phyloP scores from a whole-genome alignment of 1,140 invertebrate species.

The Chrysomallon squamiferum region DNA sequence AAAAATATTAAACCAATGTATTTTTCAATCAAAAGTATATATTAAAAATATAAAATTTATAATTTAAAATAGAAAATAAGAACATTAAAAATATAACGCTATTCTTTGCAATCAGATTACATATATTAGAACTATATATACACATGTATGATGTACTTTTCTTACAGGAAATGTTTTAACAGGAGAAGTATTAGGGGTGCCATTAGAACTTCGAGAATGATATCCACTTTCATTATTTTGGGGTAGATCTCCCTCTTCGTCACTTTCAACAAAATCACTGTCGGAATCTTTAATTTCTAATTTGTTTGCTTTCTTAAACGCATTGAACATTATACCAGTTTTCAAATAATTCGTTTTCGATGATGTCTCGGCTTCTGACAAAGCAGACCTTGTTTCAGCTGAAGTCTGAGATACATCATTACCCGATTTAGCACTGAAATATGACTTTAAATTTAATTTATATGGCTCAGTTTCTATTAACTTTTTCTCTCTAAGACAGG shows the following conservation, averaged over 20 bases:
- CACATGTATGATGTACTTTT: no score
- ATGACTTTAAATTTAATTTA: conserved; percentile 20
- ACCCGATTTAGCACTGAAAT: neutral
- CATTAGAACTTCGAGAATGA: conserved; percentile 7
- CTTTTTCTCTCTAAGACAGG: conserved; percentile 50
- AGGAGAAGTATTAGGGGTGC: conserved; percentile 27
- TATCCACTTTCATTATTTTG: neutral
- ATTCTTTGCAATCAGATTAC: no score
- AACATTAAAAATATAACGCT: no score
- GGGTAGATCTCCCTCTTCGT: conserved; percentile 9
- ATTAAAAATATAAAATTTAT: no score
- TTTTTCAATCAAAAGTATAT: no score
- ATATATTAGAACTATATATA: no score
- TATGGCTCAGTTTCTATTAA: conserved; percentile 21
- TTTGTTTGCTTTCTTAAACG: conserved; percentile 10
- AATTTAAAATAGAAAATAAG: no score
- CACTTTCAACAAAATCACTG: conserved; percentile 57
- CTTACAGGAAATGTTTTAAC: conserved; percentile 28
- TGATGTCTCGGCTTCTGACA: neutral
- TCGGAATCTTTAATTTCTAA: conserved; percentile 25
- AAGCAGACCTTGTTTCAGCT: no score
- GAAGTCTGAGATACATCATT: no score
- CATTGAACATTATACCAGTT: conserved; percentile 35
- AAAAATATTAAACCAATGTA: no score
- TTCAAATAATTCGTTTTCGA: conserved; percentile 20